Base-by-base conservation (phyloP, 92 coral and sea anemone species). In the Parazoanthus swiftii region DNA sequence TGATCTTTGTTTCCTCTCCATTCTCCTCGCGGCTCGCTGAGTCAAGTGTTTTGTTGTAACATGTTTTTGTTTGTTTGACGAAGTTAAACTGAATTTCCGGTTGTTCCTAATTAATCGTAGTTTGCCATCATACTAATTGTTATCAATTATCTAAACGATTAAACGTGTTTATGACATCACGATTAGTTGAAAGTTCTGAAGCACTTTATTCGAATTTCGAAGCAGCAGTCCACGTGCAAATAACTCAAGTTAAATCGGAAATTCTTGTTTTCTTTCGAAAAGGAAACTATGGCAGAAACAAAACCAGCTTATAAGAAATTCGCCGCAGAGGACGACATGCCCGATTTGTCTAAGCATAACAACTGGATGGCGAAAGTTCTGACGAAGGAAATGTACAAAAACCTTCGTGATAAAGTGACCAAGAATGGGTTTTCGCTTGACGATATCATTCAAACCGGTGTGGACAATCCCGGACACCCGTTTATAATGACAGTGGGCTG, bases 401-500 rank as follows among this genome's bases (percentile, higher is more conserved):
- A 92, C 18, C 90, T 96, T 74, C 88, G 98, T 25, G 94, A 93
- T 88, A 93, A 93, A 81, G 94, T 90, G 75, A 96, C 98, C 4
- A 93, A 93, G 88, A 96, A 95, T 79, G 99, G 99, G 0, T 96
- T 88, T 84, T 95, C 99, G 46, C 51, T 96, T 83, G 99, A 96
- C 80, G 95, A 95, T 66, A 85, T 92, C 26, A 96, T 96, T 74
- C 99, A 96, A 63, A 96, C 99, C 2, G 99, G 99, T 46, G 99
- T 96, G 14, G 99, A 96, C 82, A 96, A 95, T 29, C 99, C 99
- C 56, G 99, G 98, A 5, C 99, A 96, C 72, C 99, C 99, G 0
- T 96, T 95, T 80, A 95, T 96, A 77, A 96, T 96, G 99, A 96
- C 99, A 9, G 99, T 96, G 18, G 99, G 99, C 11, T 96, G 99